These are phyloP conservation scores for Steatornis caripensis DNA, from an alignment of 2,113 vertebrate genomes.

Conservation along the genomic window DNA sequence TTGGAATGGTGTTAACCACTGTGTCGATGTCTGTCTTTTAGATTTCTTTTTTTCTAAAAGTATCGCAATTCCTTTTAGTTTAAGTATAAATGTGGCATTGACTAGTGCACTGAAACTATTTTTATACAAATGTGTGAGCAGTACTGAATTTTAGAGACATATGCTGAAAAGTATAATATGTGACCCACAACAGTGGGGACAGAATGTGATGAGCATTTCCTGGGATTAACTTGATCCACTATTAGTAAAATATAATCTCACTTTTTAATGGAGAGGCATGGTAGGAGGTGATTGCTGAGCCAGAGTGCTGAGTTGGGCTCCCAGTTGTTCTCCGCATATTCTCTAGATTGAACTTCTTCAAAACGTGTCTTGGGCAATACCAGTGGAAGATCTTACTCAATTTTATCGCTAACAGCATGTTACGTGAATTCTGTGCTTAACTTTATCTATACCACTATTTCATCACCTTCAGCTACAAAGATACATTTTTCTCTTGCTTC, in stretches of 20 bases:
- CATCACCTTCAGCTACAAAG: neutral
- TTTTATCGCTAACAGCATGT: neutral
- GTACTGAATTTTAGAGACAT: neutral
- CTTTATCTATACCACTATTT: neutral
- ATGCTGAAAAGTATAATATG: neutral
- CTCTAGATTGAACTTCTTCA: neutral
- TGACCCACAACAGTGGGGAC: neutral
- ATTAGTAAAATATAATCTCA: neutral
- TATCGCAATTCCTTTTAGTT: neutral
- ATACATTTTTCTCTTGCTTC: neutral
- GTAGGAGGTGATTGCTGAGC: neutral
- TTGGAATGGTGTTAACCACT: neutral
- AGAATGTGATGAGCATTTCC: neutral
- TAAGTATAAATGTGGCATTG: neutral
- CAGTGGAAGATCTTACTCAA: neutral
- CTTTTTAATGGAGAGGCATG: neutral
- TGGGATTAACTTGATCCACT: neutral
- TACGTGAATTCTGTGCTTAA: neutral
- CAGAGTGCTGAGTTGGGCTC: neutral
- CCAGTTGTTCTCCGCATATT: neutral
- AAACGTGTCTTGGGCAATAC: neutral
- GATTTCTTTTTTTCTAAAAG: neutral
- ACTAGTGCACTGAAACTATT: neutral
- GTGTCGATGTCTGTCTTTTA: neutral
- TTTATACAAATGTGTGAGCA: neutral